Percentiles rank a stretch among this genome's conserved stretches.
Conservation (phyloP, 2,113 vertebrate species). For the Stictonetta naevosa region DNA sequence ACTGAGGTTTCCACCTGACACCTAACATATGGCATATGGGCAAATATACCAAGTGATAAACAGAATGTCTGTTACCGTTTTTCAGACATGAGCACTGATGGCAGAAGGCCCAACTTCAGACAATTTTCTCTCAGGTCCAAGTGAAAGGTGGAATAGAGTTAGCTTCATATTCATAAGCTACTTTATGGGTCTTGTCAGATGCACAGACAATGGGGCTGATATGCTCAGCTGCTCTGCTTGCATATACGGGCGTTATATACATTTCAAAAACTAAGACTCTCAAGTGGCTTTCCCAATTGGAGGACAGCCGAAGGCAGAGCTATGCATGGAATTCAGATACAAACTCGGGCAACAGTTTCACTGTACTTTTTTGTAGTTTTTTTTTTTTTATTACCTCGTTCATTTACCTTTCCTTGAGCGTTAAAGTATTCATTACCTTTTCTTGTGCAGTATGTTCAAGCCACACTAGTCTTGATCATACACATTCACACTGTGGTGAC, state of each 20-base stretch:
- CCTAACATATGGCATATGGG: slow-evolving; percentile 21
- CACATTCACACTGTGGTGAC: background rate
- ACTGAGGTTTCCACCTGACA: slow-evolving; percentile 16
- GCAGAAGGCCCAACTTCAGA: slow-evolving; percentile 10
- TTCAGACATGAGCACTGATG: slow-evolving; percentile 2
- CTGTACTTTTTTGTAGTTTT: background rate
- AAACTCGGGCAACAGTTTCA: background rate
- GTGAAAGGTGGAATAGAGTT: background rate
- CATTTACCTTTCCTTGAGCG: slow-evolving; percentile 44
- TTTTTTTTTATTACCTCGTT: slow-evolving; percentile 28
- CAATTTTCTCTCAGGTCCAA: background rate
- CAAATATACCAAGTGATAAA: slow-evolving; percentile 39
- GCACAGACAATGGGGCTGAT: background rate
- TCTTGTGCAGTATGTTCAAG: background rate
- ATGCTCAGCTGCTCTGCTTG: background rate
- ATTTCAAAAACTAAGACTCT: background rate
- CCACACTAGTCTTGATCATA: background rate
- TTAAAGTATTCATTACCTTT: slow-evolving; percentile 32
- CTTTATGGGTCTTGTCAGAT: background rate
- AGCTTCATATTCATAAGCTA: background rate
- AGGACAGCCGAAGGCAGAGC: background rate
- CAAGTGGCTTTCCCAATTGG: background rate
- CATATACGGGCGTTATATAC: background rate
- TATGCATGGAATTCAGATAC: background rate
- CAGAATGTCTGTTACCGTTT: slow-evolving; percentile 33